Conservation (phyloP, 2,113 vertebrate genomes). For the Petaurus breviceps region DNA sequence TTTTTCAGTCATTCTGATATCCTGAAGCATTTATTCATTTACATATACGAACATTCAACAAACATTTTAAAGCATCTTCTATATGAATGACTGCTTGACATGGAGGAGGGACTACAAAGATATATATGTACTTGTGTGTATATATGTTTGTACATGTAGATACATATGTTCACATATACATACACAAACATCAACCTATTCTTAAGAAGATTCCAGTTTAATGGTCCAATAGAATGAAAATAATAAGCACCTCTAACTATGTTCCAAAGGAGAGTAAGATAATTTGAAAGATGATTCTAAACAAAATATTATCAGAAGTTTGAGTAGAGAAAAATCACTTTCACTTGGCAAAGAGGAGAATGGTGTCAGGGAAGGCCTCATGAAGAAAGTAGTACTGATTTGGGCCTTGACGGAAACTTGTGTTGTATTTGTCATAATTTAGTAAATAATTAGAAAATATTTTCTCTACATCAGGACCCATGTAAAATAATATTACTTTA, state of each 20-base stretch:
- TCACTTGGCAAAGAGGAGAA: not conserved
- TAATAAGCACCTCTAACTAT: not conserved
- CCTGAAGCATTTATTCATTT: not conserved
- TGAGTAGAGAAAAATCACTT: not conserved
- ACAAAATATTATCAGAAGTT: not conserved
- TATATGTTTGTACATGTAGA: not conserved
- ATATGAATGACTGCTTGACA: not conserved
- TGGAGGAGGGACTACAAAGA: not conserved
- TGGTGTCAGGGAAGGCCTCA: not conserved
- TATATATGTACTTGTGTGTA: not conserved
- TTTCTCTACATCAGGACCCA: not conserved
- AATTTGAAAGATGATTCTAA: not conserved
- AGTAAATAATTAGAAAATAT: not conserved
- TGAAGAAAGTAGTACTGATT: not conserved
- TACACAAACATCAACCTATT: not conserved
- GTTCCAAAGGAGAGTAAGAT: not conserved
- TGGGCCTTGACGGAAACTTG: not conserved
- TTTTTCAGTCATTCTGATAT: not conserved
- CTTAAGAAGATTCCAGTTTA: not conserved
- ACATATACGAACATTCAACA: not conserved
- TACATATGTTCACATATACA: not conserved
- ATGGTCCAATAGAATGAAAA: not conserved
- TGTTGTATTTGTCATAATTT: not conserved
- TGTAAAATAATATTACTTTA: too few relatives aligned
- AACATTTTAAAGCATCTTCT: not conserved